Evolutionary conservation across 2,888 invertebrate genomes (phyloP).

Genomic region (Calameuta pallipes): DNA sequence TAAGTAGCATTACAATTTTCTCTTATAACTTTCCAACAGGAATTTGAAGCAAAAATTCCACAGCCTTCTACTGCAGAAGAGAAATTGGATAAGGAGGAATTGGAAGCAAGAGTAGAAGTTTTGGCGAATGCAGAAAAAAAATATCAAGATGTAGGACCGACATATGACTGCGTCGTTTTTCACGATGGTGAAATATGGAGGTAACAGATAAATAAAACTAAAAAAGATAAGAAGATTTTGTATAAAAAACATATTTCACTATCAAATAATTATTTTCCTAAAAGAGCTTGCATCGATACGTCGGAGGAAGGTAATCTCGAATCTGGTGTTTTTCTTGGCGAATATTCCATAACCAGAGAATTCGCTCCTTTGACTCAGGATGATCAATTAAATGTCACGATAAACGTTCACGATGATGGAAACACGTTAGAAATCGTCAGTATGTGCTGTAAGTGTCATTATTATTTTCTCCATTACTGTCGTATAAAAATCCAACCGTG

Average conservation of each 20-base stretch:
- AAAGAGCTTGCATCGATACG: conserved; percentile 86
- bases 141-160: conserved; percentile 86
- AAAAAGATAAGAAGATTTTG: not conserved
- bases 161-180: conserved; percentile 94
- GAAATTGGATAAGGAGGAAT: conserved; percentile 87
- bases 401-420: conserved; percentile 93
- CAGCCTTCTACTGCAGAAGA: conserved; percentile 74
- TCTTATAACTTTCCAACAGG: conserved; percentile 46
- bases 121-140: conserved; percentile 88
- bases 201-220: conserved; percentile 61
- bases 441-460: conserved; percentile 84
- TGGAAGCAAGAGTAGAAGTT: conserved; percentile 87
- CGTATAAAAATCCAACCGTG: not conserved
- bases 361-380: conserved; percentile 80
- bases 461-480: not conserved
- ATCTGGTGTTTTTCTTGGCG: conserved; percentile 82
- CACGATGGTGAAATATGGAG: conserved; percentile 93
- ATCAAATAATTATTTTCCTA: conserved; percentile 23
- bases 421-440: conserved; percentile 92
- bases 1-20: not conserved
- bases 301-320: conserved; percentile 84
- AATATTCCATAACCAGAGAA: conserved; percentile 83
- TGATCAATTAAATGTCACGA: conserved; percentile 87
- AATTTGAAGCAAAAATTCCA: conserved; percentile 78
- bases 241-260: conserved; percentile 13